Evolutionary conservation across 1,140 invertebrate species (phyloP), one percentile per base, ranked within the genome.

Genomic region (Cherax quadricarinatus): DNA sequence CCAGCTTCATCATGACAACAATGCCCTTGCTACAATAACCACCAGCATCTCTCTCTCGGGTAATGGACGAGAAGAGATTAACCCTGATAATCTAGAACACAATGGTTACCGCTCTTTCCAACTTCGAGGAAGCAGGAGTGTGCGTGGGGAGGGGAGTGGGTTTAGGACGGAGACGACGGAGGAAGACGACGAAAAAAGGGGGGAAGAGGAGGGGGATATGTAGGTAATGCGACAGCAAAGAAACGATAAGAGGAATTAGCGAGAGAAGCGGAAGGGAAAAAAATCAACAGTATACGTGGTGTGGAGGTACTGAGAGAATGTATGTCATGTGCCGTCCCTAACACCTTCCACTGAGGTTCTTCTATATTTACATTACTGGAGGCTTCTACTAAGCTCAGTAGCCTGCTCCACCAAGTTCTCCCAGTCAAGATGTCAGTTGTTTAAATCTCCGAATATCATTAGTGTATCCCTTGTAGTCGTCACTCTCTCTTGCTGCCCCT

Each of bases 21-120:
- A 75, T 30, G 30, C 6, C 70, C 70, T 5, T 6, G 5, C 24
- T 30, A 24, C 70, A 75, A 24, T 75, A 75, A 75, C 70, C 70
- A 12, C 70, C 24, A 75, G 70, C 70, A 75, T 75, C 70, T 30
- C 7, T 75, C 70, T 30, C 70, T 7, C 6, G 70, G 70, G 70
- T 75, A 75, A 75, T 75, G 70, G 70, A 75, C n/a, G 70, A 75
- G 70, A 75, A 75, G 70, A 75, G 70, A 75, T 75, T 75, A 75
- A 75, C 70, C 9, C 5, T 30, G 70, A 75, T 75, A 75, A 75
- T 30, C n/a, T n/a, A 75, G 70, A 75, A 21, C 70, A 75, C 70
- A 75, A 75, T 75, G 70, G 70, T 75, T 75, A 6, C 70, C 70
- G 5, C 70, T 75, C 24, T 9, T 16, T n/a, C 70, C n/a, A 21